Conservation (phyloP, 1,140 invertebrate species). For the Panagrolaimus sp. region DNA sequence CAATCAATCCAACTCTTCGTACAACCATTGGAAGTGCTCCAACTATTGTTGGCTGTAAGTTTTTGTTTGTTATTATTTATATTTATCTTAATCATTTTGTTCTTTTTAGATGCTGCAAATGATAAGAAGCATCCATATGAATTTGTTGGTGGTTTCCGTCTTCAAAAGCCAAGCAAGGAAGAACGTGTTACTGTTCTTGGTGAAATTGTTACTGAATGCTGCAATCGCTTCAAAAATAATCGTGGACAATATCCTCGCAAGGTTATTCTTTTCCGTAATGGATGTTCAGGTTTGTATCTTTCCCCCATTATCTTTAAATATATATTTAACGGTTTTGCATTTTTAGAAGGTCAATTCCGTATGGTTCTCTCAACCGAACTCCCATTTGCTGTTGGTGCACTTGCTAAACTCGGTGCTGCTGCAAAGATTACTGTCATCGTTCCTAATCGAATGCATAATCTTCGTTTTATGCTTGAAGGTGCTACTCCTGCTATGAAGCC, state of each 20-base stretch:
- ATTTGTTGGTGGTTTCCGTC: slow-evolving; percentile 33
- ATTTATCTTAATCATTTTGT: neutral
- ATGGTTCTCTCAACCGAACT: slow-evolving; percentile 36
- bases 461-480: slow-evolving; percentile 36
- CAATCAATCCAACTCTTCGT: slow-evolving; percentile 1
- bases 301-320: neutral
- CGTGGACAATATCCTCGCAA: slow-evolving; percentile 18
- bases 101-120: slow-evolving; percentile 29
- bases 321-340: no score
- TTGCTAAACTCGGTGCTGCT: slow-evolving; percentile 4
- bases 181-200: slow-evolving; percentile 40
- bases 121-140: slow-evolving; percentile 25
- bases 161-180: slow-evolving; percentile 26
- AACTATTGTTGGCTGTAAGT: neutral
- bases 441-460: slow-evolving; percentile 34
- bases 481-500: slow-evolving; percentile 15
- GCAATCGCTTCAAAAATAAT: slow-evolving; percentile 19
- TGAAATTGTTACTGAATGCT: slow-evolving; percentile 25
- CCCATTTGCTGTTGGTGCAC: slow-evolving; percentile 24
- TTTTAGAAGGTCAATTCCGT: slow-evolving; percentile 19
- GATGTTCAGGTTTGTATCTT: slow-evolving; percentile 37
- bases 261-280: slow-evolving; percentile 36
- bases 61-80: neutral
- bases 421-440: slow-evolving; percentile 34
- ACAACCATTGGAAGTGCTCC: slow-evolving; percentile 13